Percentiles rank a stretch among this genome's conserved stretches.
Conservation (phyloP, 1,140 invertebrate species). For the Drosophila pandora region DNA sequence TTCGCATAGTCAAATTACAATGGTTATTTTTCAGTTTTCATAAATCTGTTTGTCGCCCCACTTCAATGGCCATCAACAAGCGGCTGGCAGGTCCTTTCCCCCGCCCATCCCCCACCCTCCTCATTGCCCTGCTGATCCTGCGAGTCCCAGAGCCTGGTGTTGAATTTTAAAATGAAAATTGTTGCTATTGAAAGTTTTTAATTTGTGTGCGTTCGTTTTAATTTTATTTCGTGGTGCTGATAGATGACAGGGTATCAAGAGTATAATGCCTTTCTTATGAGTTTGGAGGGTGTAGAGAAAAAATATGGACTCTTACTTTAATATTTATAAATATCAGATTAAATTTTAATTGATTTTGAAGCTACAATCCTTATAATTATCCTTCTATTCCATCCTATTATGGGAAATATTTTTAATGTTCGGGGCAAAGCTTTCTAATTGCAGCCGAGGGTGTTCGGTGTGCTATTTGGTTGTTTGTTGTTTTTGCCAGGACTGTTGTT, state of each 20-base stretch:
- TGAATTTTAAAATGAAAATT: constrained; percentile 82
- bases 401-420: neutral
- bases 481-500: constrained; percentile 19
- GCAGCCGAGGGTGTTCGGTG: constrained; percentile 27
- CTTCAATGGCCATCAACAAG: constrained; percentile 66
- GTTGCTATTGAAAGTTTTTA: constrained; percentile 82
- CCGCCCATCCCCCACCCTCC: neutral
- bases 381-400: neutral
- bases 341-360: too few species aligned
- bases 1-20: constrained; percentile 57
- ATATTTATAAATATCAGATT: too few species aligned
- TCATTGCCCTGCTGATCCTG: neutral
- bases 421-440: constrained; percentile 9
- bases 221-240: constrained; percentile 63
- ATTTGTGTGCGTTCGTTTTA: constrained; percentile 70
- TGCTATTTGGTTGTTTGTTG: constrained; percentile 22
- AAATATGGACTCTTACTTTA: too few species aligned
- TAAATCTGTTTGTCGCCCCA: constrained; percentile 75
- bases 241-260: constrained; percentile 15
- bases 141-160: constrained; percentile 61
- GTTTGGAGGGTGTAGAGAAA: neutral
- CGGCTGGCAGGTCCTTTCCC: neutral
- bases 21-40: constrained; percentile 73
- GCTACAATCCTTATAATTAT: too few species aligned
- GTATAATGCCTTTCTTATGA: neutral